Evolutionary conservation across 2,888 invertebrate genomes (phyloP), one percentile per base, ranked within the genome.

Genomic region (Heliconius erato): DNA sequence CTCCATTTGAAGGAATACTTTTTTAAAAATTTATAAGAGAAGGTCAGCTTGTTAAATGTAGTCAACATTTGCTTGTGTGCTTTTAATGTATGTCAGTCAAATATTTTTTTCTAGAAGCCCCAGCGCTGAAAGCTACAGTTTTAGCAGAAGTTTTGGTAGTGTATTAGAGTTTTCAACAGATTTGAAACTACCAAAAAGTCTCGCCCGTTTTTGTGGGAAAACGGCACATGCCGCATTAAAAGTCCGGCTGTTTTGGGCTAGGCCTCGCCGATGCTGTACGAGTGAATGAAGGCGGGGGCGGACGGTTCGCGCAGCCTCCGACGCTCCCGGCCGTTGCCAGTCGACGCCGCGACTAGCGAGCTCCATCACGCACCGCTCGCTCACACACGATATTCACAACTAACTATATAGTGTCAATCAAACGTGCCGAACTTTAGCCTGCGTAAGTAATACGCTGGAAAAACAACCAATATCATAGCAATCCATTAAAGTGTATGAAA

Each of bases 251-350:
- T 94, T 93, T 91, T 89, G 91, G 91, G 92, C 92, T 91, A 91
- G 92, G 94, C 92, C 91, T 92, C 89, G 89, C 89, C 85, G 87
- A 87, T 88, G 91, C 90, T 90, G 92, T 88, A 92, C 89, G 91
- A 92, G 92, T 94, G 95, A 95, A 95, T 94, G 95, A 93, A 93
- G 94, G 94, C 92, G 93, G 94, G 94, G 94, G 94, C 88, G 91
- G 88, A 86, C 87, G 87, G 87, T 88, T 89, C 92, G 95, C 95
- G 95, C 95, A 95, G 95, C 94, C 95, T 95, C 95, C 92, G 93
- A 90, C 86, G 91, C 91, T 87, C 88, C 91, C 91, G 88, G 90
- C 89, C 87, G 89, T 89, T 88, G 92, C 89, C 94, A 95, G 95
- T 95, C 90, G 90, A 91, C 92, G 90, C 89, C 94, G 95, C 94